These are phyloP conservation scores for Sphenodon punctatus DNA, from an alignment of 2,797 vertebrate genomes.

Conservation along the genomic window DNA sequence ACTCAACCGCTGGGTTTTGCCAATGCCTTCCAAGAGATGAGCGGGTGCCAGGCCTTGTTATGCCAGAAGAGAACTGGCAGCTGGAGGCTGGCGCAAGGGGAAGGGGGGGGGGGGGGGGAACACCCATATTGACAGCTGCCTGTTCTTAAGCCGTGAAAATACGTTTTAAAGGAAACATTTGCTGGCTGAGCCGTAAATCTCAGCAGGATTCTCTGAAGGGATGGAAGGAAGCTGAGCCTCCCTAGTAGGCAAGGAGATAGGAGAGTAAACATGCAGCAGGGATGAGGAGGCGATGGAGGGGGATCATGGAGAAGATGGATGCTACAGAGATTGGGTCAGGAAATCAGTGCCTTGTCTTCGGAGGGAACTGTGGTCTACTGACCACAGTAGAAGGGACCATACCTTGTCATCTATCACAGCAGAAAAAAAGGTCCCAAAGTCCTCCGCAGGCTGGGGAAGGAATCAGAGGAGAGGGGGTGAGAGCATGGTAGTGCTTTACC, in stretches of 20 bases:
- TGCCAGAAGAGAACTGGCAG: not conserved
- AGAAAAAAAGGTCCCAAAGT: slow-evolving; percentile 89
- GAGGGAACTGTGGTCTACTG: accelerated
- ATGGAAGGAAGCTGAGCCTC: not conserved
- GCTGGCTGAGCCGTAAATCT: not conserved
- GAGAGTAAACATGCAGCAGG: not conserved
- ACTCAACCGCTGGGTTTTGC: no score
- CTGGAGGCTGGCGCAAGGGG: not conserved
- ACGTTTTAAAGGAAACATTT: not conserved
- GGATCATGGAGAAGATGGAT: not conserved
- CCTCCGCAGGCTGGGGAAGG: slow-evolving; percentile 83
- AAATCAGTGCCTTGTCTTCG: no score
- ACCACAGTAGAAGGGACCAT: not conserved
- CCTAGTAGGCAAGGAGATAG: no score
- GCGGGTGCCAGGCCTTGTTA: no score
- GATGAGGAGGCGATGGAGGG: not conserved
- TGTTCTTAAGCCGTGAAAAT: not conserved
- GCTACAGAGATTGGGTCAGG: no score
- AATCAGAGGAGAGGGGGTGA: not conserved
- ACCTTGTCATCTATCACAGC: slow-evolving; percentile 95
- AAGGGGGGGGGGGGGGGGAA: not conserved
- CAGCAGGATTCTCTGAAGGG: not conserved
- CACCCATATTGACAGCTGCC: slow-evolving; percentile 10
- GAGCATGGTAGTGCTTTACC: not conserved
- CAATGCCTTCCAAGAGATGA: not conserved